A percentile compares a stretch with the other conserved stretches of the same genome.
Evolutionary conservation across 2,888 invertebrate species (phyloP).

Genomic region (Acanthosoma haemorrhoidale): DNA sequence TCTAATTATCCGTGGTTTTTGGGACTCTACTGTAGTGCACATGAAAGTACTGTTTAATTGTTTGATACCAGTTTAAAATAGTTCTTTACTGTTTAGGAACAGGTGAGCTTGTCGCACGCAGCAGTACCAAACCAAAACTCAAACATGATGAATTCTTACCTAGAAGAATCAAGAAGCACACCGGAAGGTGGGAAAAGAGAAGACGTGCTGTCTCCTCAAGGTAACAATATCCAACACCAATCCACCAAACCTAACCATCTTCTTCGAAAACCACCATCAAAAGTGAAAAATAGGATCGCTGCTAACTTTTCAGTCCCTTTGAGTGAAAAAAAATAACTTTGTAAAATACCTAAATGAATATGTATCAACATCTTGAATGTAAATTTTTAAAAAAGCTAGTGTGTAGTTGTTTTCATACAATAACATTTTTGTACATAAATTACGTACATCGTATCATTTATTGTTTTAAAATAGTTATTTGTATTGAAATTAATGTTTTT

Average conservation of each 20-base stretch:
- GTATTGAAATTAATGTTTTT: background rate
- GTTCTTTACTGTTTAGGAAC: background rate
- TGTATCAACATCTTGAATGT: background rate
- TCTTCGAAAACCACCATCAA: background rate
- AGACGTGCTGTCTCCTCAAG: background rate
- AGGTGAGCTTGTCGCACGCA: background rate
- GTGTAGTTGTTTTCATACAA: background rate
- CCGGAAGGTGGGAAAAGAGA: background rate
- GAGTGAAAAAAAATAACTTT: background rate
- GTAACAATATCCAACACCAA: background rate
- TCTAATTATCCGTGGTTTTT: no score
- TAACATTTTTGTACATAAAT: background rate
- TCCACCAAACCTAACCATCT: background rate
- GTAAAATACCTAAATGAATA: background rate
- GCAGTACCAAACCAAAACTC: background rate
- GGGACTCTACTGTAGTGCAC: no score
- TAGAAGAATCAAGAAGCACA: background rate
- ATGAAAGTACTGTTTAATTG: no score
- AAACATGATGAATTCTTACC: background rate
- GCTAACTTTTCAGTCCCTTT: constrained; percentile 13
- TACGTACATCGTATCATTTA: background rate
- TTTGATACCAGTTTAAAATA: no score
- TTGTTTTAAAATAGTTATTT: background rate
- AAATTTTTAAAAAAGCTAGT: background rate
- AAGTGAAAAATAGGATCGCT: constrained; percentile 1